Evolutionary conservation across 2,797 vertebrate genomes (phyloP).

Genomic region (Scolopax bukidnonensis): DNA sequence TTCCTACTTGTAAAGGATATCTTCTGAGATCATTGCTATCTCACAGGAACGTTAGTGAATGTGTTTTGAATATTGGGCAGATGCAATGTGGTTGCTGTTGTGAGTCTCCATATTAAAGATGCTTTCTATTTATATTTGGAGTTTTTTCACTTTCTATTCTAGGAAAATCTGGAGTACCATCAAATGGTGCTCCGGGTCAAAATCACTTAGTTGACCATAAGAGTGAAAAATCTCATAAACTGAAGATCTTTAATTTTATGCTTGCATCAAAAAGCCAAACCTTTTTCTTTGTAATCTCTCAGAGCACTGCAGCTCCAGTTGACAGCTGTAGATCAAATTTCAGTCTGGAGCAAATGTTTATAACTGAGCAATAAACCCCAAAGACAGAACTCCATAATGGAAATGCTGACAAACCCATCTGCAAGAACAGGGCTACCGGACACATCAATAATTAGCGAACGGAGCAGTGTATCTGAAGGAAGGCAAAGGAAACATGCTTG

Average conservation of each 20-base stretch:
- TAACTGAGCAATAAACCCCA: not conserved
- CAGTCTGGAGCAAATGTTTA: conserved; percentile 20
- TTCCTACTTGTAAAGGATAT: not conserved
- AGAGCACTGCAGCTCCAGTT: not conserved
- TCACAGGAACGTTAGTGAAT: not conserved
- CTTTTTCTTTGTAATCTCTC: not conserved
- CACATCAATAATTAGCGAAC: not conserved
- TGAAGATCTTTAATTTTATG: not conserved
- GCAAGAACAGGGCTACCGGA: not conserved
- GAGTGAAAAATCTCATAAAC: not conserved
- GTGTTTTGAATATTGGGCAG: not conserved
- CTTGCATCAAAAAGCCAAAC: not conserved
- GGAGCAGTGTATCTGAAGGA: not conserved
- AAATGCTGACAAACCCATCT: not conserved
- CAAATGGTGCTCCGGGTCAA: not conserved
- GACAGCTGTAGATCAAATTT: conserved; percentile 29
- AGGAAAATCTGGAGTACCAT: not conserved
- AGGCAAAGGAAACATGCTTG: not conserved
- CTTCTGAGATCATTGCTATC: not conserved
- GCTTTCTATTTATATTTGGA: not conserved
- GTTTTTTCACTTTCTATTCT: not conserved
- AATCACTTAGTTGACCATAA: rapidly evolving
- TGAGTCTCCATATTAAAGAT: not conserved
- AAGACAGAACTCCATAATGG: not conserved
- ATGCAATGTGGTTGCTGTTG: not conserved